phyloP scores from a whole-genome alignment of 2,113 vertebrate species.

The Macroglossus sobrinus region DNA sequence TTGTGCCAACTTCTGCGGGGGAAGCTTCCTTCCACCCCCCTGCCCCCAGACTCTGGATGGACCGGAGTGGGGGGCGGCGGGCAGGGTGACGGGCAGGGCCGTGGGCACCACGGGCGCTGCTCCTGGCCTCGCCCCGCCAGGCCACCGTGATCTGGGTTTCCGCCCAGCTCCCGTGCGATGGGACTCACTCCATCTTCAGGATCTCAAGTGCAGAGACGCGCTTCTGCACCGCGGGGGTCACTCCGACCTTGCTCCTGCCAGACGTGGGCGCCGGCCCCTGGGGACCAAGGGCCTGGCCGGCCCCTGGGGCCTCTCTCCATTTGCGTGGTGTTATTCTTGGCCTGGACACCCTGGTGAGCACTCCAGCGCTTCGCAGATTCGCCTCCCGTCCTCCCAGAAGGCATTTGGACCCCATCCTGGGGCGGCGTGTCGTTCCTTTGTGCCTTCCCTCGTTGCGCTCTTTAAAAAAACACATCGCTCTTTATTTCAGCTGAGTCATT shows the following conservation, averaged over 20 bases:
- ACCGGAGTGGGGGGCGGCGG: too few relatives aligned
- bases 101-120: neutral
- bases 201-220: too few relatives aligned
- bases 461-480: conserved; percentile 61
- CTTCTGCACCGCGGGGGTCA: neutral
- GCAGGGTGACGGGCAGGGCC: neutral
- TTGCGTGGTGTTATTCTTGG: conserved; percentile 26
- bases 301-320: neutral
- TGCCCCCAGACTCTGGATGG: neutral
- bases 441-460: conserved; percentile 19
- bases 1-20: neutral
- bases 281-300: neutral
- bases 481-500: conserved; percentile 72
- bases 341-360: neutral
- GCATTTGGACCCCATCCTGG: conserved; percentile 37
- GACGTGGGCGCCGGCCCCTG: neutral
- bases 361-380: neutral
- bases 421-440: neutral
- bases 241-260: neutral
- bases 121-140: neutral
- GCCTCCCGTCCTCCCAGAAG: neutral
- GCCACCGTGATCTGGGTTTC: too few relatives aligned
- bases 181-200: neutral
- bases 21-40: neutral
- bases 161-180: neutral